Conservation (phyloP, 1,140 invertebrate genomes). For the Lordiphosa collinella region DNA sequence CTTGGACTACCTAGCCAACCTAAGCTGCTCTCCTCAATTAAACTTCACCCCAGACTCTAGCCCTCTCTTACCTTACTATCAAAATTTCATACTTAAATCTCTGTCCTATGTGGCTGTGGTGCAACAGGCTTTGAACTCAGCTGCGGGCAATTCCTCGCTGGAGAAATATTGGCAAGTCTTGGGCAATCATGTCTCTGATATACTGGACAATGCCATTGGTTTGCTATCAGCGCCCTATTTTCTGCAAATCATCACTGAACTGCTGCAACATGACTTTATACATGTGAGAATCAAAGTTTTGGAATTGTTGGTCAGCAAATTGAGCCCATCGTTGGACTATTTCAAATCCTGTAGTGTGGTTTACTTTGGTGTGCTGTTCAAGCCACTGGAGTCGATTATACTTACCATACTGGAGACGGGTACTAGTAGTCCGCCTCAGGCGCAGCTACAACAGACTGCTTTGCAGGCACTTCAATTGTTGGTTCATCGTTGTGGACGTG, state of each 20-base stretch:
- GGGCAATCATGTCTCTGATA: slow-evolving; percentile 87
- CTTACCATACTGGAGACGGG: slow-evolving; percentile 81
- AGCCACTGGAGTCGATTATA: slow-evolving; percentile 84
- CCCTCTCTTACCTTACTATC: slow-evolving; percentile 80
- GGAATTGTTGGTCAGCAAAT: slow-evolving; percentile 90
- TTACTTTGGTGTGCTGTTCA: slow-evolving; percentile 82
- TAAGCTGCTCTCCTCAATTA: slow-evolving; percentile 84
- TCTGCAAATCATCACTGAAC: slow-evolving; percentile 85
- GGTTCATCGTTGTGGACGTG: slow-evolving; percentile 84
- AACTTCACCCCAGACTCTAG: slow-evolving; percentile 61
- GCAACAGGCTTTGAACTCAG: slow-evolving; percentile 80
- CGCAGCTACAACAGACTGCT: slow-evolving; percentile 89
- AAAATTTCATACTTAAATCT: slow-evolving; percentile 85
- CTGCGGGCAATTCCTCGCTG: slow-evolving; percentile 68
- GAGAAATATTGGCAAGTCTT: slow-evolving; percentile 90
- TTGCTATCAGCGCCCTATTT: slow-evolving; percentile 89
- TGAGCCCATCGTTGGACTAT: slow-evolving; percentile 85
- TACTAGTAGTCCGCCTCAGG: slow-evolving; percentile 80
- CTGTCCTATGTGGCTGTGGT: slow-evolving; percentile 85
- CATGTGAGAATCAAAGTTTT: slow-evolving; percentile 89
- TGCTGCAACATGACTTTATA: slow-evolving; percentile 85
- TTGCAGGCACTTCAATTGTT: slow-evolving; percentile 90
- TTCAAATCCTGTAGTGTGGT: slow-evolving; percentile 80
- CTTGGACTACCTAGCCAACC: slow-evolving; percentile 85
- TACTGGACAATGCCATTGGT: slow-evolving; percentile 88